These are phyloP conservation scores for Biston stratarius DNA, from an alignment of 2,888 invertebrate genomes.

Conservation along the genomic window DNA sequence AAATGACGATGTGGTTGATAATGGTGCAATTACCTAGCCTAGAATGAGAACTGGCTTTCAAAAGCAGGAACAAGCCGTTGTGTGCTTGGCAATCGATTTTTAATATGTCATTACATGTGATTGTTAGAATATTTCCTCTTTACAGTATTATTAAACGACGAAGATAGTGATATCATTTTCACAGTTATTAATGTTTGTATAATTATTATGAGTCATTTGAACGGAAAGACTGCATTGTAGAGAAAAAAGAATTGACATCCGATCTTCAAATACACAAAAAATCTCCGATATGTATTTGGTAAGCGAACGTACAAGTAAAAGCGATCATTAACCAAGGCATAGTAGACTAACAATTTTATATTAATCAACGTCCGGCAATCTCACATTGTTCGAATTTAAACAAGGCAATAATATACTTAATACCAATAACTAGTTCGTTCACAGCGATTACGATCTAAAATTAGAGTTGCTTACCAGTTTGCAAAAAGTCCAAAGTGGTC, in stretches of 20 bases:
- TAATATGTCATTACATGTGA: neutral
- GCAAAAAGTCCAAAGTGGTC: constrained; percentile 46
- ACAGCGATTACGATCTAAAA: neutral
- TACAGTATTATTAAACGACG: neutral
- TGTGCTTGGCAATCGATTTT: too few relatives aligned
- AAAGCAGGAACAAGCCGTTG: too few relatives aligned
- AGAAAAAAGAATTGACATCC: too few relatives aligned
- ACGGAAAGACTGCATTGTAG: neutral
- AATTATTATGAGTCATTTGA: neutral
- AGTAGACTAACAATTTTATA: constrained; percentile 17
- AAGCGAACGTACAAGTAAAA: constrained; percentile 9
- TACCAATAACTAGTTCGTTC: constrained; percentile 2
- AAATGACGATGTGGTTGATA: neutral
- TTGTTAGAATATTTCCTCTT: neutral
- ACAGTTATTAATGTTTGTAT: neutral
- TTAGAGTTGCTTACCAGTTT: constrained; percentile 48
- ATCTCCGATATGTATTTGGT: neutral
- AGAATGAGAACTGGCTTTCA: too few relatives aligned
- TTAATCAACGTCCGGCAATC: constrained; percentile 9
- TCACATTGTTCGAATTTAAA: constrained; percentile 22
- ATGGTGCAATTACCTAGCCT: too few relatives aligned
- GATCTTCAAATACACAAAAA: too few relatives aligned
- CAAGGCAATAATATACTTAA: constrained; percentile 6
- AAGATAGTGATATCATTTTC: neutral
- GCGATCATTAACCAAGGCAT: constrained; percentile 15